phyloP scores from a whole-genome alignment of 2,797 vertebrate species.

The Acipenser oxyrinchus region DNA sequence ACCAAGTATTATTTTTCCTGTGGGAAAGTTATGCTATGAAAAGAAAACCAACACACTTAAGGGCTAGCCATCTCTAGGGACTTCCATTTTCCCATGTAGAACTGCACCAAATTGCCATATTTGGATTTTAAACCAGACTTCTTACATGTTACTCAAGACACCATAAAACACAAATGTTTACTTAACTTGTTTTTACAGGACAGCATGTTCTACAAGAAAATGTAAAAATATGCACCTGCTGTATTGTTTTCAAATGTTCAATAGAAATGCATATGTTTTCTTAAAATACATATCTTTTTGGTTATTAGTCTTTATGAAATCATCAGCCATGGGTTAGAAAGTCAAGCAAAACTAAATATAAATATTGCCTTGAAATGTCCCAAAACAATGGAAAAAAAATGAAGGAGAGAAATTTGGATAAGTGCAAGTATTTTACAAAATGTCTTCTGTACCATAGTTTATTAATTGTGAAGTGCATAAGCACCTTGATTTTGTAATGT shows the following conservation, averaged over 20 bases:
- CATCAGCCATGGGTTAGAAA: slow-evolving; percentile 22
- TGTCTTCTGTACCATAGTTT: slow-evolving; percentile 19
- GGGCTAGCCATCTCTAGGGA: slow-evolving; percentile 63
- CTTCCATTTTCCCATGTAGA: slow-evolving; percentile 62
- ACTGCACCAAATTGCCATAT: slow-evolving; percentile 62
- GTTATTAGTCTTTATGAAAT: slow-evolving; percentile 15
- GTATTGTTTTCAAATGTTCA: too few species aligned
- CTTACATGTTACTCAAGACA: slow-evolving; percentile 2
- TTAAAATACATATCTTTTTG: too few species aligned
- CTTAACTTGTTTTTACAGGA: slow-evolving; percentile 1
- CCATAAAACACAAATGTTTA: neutral
- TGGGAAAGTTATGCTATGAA: slow-evolving; percentile 76
- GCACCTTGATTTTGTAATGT: slow-evolving; percentile 33
- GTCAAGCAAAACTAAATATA: slow-evolving; percentile 21
- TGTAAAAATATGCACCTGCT: neutral
- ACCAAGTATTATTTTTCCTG: slow-evolving; percentile 59
- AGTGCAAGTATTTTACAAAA: slow-evolving; percentile 6
- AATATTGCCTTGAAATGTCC: slow-evolving; percentile 27
- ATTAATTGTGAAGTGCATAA: slow-evolving; percentile 28
- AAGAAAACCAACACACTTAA: slow-evolving; percentile 52
- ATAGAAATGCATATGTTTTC: too few species aligned
- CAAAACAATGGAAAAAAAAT: slow-evolving; percentile 18
- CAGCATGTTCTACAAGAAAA: neutral
- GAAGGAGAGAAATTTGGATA: neutral
- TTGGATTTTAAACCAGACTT: slow-evolving; percentile 42